Evolutionary conservation across 2,113 vertebrate genomes (phyloP).

Genomic region (Rhinopomastus cyanomelas): DNA sequence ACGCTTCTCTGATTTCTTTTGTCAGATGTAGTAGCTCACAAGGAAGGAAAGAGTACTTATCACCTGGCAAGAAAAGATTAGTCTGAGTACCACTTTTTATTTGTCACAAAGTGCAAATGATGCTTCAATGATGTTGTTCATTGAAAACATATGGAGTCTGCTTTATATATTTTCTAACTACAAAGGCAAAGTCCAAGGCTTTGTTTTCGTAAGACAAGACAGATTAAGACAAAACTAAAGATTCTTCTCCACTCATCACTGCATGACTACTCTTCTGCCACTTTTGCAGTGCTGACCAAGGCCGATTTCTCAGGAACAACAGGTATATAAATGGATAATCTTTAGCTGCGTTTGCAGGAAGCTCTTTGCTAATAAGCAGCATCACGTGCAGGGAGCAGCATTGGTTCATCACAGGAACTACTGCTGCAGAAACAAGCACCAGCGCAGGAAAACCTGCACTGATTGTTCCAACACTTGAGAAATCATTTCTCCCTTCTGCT

Average conservation of each 20-base stretch:
- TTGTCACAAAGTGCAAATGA: not conserved
- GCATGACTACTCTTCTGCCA: not conserved
- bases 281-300: not conserved
- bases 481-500: not conserved
- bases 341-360: not conserved
- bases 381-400: not conserved
- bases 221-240: not conserved
- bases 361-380: not conserved
- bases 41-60: not conserved
- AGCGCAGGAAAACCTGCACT: not conserved
- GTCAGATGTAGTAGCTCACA: not conserved
- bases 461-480: not conserved
- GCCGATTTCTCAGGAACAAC: not conserved
- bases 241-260: not conserved
- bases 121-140: not conserved
- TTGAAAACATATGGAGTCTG: rapidly evolving
- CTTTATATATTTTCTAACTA: not conserved
- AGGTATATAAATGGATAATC: too few relatives aligned
- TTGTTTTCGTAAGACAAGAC: not conserved
- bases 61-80: not conserved
- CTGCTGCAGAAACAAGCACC: not conserved
- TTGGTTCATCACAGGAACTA: not conserved
- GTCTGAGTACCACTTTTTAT: not conserved
- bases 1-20: not conserved
- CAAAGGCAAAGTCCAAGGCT: not conserved